Evolutionary conservation across 2,888 invertebrate genomes (phyloP).

Genomic region (Agrochola lota): DNA sequence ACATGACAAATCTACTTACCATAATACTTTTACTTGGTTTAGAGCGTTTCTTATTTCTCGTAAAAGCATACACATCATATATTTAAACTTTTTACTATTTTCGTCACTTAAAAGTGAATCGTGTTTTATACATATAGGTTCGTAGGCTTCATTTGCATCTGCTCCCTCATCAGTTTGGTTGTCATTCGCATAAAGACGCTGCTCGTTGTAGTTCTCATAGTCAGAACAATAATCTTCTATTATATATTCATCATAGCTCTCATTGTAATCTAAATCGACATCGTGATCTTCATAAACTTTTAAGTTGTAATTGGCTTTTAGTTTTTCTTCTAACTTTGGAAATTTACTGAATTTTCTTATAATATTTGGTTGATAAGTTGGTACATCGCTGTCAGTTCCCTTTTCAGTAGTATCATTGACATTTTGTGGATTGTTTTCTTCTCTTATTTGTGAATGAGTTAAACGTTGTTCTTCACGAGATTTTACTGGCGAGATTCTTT

Average conservation of each 20-base stretch:
- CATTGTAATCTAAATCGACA: slow-evolving; percentile 49
- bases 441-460: not conserved
- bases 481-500: slow-evolving; percentile 2
- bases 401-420: not conserved
- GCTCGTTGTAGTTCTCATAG: slow-evolving; percentile 14
- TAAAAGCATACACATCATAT: slow-evolving; percentile 66
- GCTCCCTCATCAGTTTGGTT: slow-evolving; percentile 22
- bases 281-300: slow-evolving; percentile 15
- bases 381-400: slow-evolving; percentile 5
- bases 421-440: slow-evolving; percentile 7
- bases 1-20: slow-evolving; percentile 69
- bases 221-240: slow-evolving; percentile 25
- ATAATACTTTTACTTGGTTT: slow-evolving; percentile 69
- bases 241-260: slow-evolving; percentile 58
- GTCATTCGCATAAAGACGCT: slow-evolving; percentile 38
- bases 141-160: slow-evolving; percentile 20
- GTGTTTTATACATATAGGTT: slow-evolving; percentile 20
- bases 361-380: slow-evolving; percentile 66
- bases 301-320: slow-evolving; percentile 28
- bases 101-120: slow-evolving; percentile 21
- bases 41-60: slow-evolving; percentile 71
- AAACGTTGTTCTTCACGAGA: not conserved
- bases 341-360: slow-evolving; percentile 74
- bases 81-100: slow-evolving; percentile 65
- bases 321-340: slow-evolving; percentile 67